These are phyloP conservation scores for Cottus gobio DNA, from an alignment of 2,113 vertebrate genomes.

Conservation along the genomic window DNA sequence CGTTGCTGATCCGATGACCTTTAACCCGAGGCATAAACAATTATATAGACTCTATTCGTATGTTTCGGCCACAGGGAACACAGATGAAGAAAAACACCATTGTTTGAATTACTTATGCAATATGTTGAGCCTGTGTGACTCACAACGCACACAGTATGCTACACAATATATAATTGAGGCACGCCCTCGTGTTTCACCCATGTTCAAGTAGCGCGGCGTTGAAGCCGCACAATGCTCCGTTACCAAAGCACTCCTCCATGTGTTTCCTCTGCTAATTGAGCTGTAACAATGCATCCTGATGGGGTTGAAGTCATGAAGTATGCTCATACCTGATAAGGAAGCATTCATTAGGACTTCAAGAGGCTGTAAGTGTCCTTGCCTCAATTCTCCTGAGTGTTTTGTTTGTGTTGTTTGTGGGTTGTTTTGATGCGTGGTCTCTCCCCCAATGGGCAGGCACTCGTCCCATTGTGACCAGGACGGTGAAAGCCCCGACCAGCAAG, in stretches of 20 bases:
- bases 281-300: neutral
- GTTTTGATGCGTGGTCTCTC: slow-evolving; percentile 32
- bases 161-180: neutral
- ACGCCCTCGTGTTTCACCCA: neutral
- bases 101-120: neutral
- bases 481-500: slow-evolving; percentile 91
- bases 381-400: slow-evolving; percentile 19
- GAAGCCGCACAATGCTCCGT: neutral
- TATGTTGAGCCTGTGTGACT: neutral
- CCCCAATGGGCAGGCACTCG: slow-evolving; percentile 84
- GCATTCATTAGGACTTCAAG: slow-evolving; percentile 13
- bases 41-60: neutral
- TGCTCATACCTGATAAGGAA: neutral
- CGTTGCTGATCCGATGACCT: neutral
- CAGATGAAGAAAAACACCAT: neutral
- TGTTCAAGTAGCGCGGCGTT: neutral
- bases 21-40: neutral
- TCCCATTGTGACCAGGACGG: slow-evolving; percentile 89
- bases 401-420: neutral
- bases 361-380: neutral
- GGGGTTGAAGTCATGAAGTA: neutral
- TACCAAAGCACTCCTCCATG: slow-evolving; percentile 17
- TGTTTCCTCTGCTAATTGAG: slow-evolving; percentile 9
- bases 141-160: neutral
- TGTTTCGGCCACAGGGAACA: neutral